Evolutionary conservation across 2,113 vertebrate genomes (phyloP).

Genomic region (Melozone crissalis): DNA sequence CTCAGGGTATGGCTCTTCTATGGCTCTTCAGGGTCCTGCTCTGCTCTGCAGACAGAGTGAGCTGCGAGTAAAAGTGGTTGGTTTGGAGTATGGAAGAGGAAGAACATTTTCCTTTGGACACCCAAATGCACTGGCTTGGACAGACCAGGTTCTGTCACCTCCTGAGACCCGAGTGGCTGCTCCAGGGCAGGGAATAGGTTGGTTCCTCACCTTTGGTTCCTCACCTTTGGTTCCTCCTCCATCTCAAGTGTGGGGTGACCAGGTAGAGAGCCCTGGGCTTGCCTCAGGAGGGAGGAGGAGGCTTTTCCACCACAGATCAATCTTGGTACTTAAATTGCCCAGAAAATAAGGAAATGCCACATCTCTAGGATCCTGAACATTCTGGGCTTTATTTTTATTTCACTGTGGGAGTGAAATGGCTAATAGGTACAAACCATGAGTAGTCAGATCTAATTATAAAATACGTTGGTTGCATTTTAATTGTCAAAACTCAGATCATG

Average conservation of each 20-base stretch:
- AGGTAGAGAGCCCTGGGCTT: background rate
- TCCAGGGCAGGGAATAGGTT: background rate
- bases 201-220: background rate
- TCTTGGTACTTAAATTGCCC: background rate
- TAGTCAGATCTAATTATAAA: slow-evolving; percentile 16
- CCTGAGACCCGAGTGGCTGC: background rate
- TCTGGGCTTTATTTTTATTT: slow-evolving; percentile 53
- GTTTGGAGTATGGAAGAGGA: background rate
- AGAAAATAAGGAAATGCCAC: slow-evolving; percentile 27
- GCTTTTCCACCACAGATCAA: background rate
- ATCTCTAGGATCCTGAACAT: background rate
- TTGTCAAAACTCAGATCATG: background rate
- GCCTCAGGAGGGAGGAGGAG: background rate
- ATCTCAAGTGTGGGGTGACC: background rate
- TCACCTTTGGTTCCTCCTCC: background rate
- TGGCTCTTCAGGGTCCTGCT: background rate
- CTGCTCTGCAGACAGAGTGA: rapidly evolving
- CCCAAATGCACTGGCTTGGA: background rate
- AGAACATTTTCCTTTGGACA: background rate
- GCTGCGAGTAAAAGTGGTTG: background rate
- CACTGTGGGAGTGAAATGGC: slow-evolving; percentile 32
- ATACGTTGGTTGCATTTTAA: background rate
- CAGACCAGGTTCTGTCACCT: background rate
- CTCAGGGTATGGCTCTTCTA: rapidly evolving
- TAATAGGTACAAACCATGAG: slow-evolving; percentile 11